Conservation (phyloP, 2,113 vertebrate genomes). For the Toxostoma redivivum region DNA sequence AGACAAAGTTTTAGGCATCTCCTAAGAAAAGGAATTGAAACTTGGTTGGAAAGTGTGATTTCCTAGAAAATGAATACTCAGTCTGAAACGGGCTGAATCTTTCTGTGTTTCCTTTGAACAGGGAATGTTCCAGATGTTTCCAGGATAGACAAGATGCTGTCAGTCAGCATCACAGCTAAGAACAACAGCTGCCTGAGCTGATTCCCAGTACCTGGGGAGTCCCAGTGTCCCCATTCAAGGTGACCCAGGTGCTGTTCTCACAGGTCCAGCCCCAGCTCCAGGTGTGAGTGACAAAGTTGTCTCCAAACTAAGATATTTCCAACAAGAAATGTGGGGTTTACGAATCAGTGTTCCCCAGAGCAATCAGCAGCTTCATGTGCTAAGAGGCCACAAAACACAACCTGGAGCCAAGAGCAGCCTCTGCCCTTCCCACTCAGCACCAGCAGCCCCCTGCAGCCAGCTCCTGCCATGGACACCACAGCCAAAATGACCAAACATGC, state of each 20-base stretch:
- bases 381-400: neutral
- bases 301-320: rapidly evolving
- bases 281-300: rapidly evolving
- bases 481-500: neutral
- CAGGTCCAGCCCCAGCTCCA: neutral
- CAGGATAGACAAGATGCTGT: neutral
- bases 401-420: neutral
- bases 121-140: neutral
- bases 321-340: neutral
- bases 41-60: neutral
- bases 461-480: neutral
- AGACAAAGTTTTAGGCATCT: neutral
- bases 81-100: neutral
- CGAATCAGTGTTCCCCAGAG: neutral
- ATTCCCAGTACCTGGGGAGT: neutral
- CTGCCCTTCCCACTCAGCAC: rapidly evolving
- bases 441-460: neutral
- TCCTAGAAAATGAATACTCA: neutral
- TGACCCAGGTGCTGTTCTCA: neutral
- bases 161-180: neutral
- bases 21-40: neutral
- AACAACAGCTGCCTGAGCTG: neutral
- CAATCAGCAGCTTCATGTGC: neutral
- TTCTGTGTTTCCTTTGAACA: neutral
- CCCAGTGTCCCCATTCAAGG: neutral